phyloP scores from a whole-genome alignment of 2,797 vertebrate genomes.

The Odontamblyopus rebecca region DNA sequence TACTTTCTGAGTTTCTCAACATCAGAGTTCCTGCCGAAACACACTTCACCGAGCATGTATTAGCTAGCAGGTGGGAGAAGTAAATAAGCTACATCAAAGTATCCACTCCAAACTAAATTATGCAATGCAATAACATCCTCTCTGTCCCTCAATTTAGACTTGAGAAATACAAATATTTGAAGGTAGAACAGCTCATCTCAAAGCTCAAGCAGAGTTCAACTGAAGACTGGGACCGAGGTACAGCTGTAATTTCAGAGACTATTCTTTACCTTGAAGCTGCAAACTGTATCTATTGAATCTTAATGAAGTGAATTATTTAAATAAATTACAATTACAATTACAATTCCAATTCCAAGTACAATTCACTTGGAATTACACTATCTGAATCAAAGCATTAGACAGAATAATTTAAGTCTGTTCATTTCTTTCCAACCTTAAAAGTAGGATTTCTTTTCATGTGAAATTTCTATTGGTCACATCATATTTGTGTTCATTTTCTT shows the following conservation, averaged over 20 bases:
- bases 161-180: constrained; percentile 76
- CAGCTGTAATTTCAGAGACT: constrained; percentile 6
- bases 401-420: background rate
- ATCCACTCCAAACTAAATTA: background rate
- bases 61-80: constrained; percentile 68
- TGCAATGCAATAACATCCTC: background rate
- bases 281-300: background rate
- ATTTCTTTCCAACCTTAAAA: background rate
- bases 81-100: background rate
- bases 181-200: constrained; percentile 71
- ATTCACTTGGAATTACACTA: background rate
- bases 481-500: constrained; percentile 15
- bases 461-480: background rate
- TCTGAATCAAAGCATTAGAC: background rate
- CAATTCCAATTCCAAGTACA: background rate
- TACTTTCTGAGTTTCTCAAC: constrained; percentile 74
- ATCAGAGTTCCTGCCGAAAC: constrained; percentile 66
- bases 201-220: constrained; percentile 55
- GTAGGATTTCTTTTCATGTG: background rate
- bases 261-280: background rate
- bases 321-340: too few species aligned
- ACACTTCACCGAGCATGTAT: constrained; percentile 60
- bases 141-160: constrained; percentile 59
- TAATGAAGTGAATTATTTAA: too few species aligned
- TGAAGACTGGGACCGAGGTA: constrained; percentile 47